phyloP scores from a whole-genome alignment of 2,797 vertebrate species.

The Sarcophilus harrisii region DNA sequence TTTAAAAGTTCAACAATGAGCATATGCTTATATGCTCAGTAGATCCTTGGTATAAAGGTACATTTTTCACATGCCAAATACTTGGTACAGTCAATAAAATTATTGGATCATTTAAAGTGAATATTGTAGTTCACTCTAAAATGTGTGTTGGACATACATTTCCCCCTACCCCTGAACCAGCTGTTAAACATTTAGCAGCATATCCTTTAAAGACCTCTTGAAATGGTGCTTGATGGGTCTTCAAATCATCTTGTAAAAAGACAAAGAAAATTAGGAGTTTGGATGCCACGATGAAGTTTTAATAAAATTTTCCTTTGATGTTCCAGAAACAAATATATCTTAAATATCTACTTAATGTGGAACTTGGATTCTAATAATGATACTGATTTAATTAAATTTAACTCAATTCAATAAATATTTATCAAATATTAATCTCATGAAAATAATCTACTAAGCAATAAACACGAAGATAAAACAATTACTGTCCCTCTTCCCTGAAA shows the following conservation, averaged over 20 bases:
- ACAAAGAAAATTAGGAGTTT: neutral
- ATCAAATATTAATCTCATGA: neutral
- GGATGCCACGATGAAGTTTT: neutral
- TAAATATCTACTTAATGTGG: neutral
- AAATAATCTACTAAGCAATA: neutral
- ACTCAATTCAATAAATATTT: neutral
- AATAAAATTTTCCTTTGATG: neutral
- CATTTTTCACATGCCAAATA: neutral
- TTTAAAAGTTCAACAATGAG: neutral
- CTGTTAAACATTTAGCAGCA: no score
- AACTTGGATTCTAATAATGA: neutral
- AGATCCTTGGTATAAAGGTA: neutral
- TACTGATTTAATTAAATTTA: neutral
- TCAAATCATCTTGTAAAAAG: neutral
- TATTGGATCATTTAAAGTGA: neutral
- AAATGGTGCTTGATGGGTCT: neutral
- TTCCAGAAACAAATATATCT: neutral
- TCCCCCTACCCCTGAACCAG: no score
- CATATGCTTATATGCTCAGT: neutral
- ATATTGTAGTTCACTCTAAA: no score
- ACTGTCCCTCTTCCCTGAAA: neutral
- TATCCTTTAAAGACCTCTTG: neutral
- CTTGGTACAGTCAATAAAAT: neutral
- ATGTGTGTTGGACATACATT: no score
- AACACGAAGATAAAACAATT: neutral